Evolutionary conservation across 1,140 invertebrate genomes (phyloP).

Genomic region (Drosophila insularis): DNA sequence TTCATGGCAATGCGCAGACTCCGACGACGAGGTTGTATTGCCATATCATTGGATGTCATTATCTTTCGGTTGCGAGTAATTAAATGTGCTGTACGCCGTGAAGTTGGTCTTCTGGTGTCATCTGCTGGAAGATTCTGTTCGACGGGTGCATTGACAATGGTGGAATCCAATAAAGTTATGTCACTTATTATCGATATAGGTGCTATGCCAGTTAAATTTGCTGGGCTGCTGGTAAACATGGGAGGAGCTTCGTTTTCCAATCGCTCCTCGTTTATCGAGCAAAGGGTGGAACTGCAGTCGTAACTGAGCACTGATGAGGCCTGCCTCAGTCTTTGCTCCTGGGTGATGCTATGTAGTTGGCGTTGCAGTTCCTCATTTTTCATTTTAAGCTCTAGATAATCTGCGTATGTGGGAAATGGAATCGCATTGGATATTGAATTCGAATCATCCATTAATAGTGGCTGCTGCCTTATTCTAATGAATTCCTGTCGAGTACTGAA

Average conservation of each 20-base stretch:
- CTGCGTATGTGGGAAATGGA: constrained; percentile 49
- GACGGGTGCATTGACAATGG: background rate
- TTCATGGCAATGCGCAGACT: background rate
- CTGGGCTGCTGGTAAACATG: background rate
- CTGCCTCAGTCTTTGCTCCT: background rate
- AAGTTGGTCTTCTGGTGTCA: background rate
- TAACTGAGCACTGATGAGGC: background rate
- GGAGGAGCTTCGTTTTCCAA: background rate
- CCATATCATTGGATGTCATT: background rate
- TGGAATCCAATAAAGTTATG: background rate
- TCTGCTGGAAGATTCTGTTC: background rate
- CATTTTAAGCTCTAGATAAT: constrained; percentile 8
- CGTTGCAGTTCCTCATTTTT: background rate
- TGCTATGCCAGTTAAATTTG: background rate
- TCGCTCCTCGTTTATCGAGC: background rate
- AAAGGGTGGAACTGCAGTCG: background rate
- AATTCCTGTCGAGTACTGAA: too few species aligned
- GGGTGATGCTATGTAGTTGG: background rate
- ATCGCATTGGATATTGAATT: too few species aligned
- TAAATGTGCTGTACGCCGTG: background rate
- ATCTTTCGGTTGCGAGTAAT: background rate
- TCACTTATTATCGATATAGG: background rate
- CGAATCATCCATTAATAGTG: too few species aligned
- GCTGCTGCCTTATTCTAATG: too few species aligned
- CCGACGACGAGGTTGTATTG: background rate